Percentiles rank a stretch among this genome's conserved stretches.
Evolutionary conservation across 2,888 invertebrate species (phyloP).

Genomic region (Brachylomia viminalis): DNA sequence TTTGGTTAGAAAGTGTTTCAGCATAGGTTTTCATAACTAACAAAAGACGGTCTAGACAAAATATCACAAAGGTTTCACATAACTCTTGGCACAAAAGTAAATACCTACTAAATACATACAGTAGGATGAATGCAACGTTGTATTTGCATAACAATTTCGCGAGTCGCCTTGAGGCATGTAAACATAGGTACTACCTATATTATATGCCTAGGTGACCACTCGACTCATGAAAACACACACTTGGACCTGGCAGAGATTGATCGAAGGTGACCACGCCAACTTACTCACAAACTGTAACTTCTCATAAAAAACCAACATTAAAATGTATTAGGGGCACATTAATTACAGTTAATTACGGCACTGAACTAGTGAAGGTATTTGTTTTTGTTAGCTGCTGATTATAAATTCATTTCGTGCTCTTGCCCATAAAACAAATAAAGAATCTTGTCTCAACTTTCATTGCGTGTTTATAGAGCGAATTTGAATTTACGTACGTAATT

Average conservation of each 20-base stretch:
- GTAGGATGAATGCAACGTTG: slow-evolving; percentile 72
- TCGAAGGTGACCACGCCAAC: slow-evolving; percentile 48
- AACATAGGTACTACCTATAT: slow-evolving; percentile 60
- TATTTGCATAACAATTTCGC: slow-evolving; percentile 86
- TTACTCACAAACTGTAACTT: slow-evolving; percentile 33
- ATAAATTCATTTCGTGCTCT: slow-evolving; percentile 50
- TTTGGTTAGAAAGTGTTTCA: slow-evolving; percentile 13
- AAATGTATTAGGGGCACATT: slow-evolving; percentile 62
- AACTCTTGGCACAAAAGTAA: slow-evolving; percentile 65
- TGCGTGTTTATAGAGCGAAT: slow-evolving; percentile 38
- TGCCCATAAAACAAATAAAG: slow-evolving; percentile 32
- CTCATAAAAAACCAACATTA: slow-evolving; percentile 50
- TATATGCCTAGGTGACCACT: slow-evolving; percentile 62
- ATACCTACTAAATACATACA: slow-evolving; percentile 67
- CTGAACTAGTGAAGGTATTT: slow-evolving; percentile 57
- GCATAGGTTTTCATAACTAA: slow-evolving; percentile 14
- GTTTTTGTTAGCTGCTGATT: slow-evolving; percentile 46
- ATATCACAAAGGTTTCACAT: slow-evolving; percentile 50
- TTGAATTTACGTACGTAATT: slow-evolving; percentile 23
- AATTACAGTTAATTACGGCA: slow-evolving; percentile 58
- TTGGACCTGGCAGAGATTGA: slow-evolving; percentile 66
- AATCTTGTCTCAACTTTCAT: slow-evolving; percentile 20
- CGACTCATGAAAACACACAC: slow-evolving; percentile 47
- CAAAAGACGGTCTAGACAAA: slow-evolving; percentile 47
- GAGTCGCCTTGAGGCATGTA: slow-evolving; percentile 77